Percentiles rank a stretch among this genome's conserved stretches.
These are phyloP conservation scores for Uromys caudimaculatus DNA, from an alignment of 2,797 vertebrate genomes.

Conservation along the genomic window DNA sequence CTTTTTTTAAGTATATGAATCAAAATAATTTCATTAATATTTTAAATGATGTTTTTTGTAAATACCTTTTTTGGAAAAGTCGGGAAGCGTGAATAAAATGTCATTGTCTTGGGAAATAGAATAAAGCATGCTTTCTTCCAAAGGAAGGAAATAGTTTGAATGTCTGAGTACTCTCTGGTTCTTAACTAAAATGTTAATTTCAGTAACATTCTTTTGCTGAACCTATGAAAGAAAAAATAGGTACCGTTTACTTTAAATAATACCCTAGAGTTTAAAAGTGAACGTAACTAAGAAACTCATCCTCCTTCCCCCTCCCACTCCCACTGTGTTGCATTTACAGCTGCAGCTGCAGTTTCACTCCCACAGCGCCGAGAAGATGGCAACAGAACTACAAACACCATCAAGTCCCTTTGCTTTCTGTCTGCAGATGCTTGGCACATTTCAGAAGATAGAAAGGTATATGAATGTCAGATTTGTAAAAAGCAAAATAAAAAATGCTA, in stretches of 20 bases:
- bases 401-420: conserved; percentile 19
- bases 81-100: conserved; percentile 91
- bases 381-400: neutral
- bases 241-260: conserved; percentile 50
- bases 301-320: neutral
- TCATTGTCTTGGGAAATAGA: conserved; percentile 92
- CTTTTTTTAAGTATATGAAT: neutral
- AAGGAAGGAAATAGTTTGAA: conserved; percentile 91
- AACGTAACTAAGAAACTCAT: neutral
- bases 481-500: neutral
- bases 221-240: conserved; percentile 87
- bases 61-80: conserved; percentile 91
- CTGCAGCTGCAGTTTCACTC: neutral
- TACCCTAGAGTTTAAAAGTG: neutral
- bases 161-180: conserved; percentile 91
- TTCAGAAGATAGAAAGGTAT: conserved; percentile 29
- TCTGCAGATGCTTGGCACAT: conserved; percentile 1
- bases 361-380: neutral
- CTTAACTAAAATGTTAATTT: conserved; percentile 94
- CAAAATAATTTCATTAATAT: conserved; percentile 2
- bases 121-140: conserved; percentile 94
- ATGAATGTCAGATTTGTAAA: neutral
- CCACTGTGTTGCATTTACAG: neutral
- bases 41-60: conserved; percentile 21
- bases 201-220: conserved; percentile 94